Conservation (phyloP, 2,113 vertebrate species). For the Rhinogobius similis region DNA sequence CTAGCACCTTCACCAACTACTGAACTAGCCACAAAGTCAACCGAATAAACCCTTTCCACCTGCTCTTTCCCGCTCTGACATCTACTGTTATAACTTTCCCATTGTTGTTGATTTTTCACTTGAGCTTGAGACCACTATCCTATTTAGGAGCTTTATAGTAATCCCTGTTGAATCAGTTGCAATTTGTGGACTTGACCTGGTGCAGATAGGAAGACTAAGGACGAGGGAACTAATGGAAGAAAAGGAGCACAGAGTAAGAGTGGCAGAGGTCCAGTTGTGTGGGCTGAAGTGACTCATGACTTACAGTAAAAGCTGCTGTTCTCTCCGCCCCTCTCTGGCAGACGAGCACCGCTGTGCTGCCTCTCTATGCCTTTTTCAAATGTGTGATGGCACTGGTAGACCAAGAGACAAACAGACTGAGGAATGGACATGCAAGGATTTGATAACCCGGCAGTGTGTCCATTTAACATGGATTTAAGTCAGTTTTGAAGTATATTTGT, state of each 20-base stretch:
- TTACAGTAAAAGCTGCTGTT: slow-evolving; percentile 77
- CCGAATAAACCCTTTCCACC: slow-evolving; percentile 50
- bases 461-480: background rate
- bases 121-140: slow-evolving; percentile 50
- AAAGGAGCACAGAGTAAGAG: slow-evolving; percentile 40
- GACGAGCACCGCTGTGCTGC: slow-evolving; percentile 42
- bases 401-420: background rate
- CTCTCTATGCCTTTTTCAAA: slow-evolving; percentile 49
- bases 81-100: slow-evolving; percentile 6
- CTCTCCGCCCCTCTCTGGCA: slow-evolving; percentile 71
- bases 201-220: slow-evolving; percentile 59
- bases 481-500: background rate
- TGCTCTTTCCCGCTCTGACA: slow-evolving; percentile 54
- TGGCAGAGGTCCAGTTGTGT: slow-evolving; percentile 74
- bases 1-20: slow-evolving; percentile 61
- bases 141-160: slow-evolving; percentile 46
- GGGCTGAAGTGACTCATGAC: slow-evolving; percentile 77
- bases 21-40: slow-evolving; percentile 56
- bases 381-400: slow-evolving; percentile 34
- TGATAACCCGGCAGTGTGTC: too few species aligned
- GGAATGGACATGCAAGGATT: slow-evolving; percentile 9
- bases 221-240: slow-evolving; percentile 51
- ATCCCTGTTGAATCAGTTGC: slow-evolving; percentile 47
- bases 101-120: slow-evolving; percentile 11
- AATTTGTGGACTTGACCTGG: slow-evolving; percentile 58